phyloP scores from a whole-genome alignment of 2,888 invertebrate genomes.

The Cantharis rustica region DNA sequence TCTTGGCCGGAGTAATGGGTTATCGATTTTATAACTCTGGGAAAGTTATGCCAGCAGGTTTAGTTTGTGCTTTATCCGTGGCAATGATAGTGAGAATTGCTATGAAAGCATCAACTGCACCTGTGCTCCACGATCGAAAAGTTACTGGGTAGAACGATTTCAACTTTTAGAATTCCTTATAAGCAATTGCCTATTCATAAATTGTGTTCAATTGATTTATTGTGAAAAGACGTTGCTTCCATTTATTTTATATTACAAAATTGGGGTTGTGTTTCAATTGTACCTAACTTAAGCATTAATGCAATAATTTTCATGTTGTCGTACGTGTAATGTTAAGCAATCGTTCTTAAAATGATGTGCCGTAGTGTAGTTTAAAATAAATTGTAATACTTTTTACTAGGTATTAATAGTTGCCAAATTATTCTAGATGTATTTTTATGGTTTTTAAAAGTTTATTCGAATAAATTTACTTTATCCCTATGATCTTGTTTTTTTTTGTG shows the following conservation, averaged over 20 bases:
- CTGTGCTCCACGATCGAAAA: slow-evolving; percentile 38
- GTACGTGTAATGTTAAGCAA: not conserved
- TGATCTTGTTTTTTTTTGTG: not conserved
- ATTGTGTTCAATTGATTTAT: slow-evolving; percentile 1
- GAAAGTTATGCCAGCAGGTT: slow-evolving; percentile 95
- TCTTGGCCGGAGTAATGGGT: slow-evolving; percentile 90
- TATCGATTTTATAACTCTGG: slow-evolving; percentile 77
- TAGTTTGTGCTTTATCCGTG: slow-evolving; percentile 71
- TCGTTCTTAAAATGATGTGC: not conserved
- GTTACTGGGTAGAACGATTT: slow-evolving; percentile 13
- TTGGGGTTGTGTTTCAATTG: slow-evolving; percentile 4
- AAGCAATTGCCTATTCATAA: not conserved
- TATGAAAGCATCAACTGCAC: slow-evolving; percentile 56
- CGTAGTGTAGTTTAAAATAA: not conserved
- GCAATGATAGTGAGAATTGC: slow-evolving; percentile 65
- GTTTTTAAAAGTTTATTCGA: not conserved
- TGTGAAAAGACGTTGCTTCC: slow-evolving; percentile 1
- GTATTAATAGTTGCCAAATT: not conserved
- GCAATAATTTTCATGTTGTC: not conserved
- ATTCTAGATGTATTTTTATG: not conserved
- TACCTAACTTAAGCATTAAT: not conserved
- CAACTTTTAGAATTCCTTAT: slow-evolving; percentile 12
- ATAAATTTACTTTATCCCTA: not conserved
- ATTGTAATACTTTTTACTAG: not conserved
- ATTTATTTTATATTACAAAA: not conserved